Evolutionary conservation across 2,797 vertebrate genomes (phyloP).

Genomic region (Chloroceryle amazona): DNA sequence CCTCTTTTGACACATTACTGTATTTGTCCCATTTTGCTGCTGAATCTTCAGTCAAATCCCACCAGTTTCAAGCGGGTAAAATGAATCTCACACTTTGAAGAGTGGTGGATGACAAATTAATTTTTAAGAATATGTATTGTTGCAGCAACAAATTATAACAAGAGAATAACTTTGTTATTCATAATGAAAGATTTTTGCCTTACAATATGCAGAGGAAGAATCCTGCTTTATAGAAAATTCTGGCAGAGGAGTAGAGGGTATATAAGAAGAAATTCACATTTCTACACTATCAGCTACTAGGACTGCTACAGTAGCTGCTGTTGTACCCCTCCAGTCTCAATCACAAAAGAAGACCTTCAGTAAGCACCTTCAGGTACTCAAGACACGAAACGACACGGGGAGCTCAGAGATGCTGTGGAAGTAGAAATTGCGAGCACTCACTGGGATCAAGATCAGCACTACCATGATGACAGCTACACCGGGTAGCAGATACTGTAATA

Average conservation of each 20-base stretch:
- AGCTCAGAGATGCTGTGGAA: background rate
- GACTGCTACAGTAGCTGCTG: background rate
- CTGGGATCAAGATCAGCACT: background rate
- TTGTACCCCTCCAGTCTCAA: background rate
- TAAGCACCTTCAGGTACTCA: background rate
- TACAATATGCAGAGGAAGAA: background rate
- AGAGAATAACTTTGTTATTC: background rate
- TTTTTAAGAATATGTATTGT: background rate
- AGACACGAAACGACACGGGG: fast-evolving
- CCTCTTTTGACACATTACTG: background rate
- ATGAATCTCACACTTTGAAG: background rate
- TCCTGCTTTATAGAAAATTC: background rate
- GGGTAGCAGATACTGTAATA: background rate
- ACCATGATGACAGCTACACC: fast-evolving
- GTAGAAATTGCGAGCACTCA: background rate
- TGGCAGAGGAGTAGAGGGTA: background rate
- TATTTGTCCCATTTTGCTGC: background rate
- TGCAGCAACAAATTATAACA: background rate
- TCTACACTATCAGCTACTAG: background rate
- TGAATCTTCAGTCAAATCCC: background rate
- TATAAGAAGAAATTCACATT: background rate
- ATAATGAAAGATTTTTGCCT: background rate
- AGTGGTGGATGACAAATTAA: background rate
- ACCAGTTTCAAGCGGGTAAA: background rate
- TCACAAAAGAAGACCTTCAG: background rate